These are phyloP conservation scores for Spinus pinus DNA, from an alignment of 2,797 vertebrate species.

Conservation along the genomic window DNA sequence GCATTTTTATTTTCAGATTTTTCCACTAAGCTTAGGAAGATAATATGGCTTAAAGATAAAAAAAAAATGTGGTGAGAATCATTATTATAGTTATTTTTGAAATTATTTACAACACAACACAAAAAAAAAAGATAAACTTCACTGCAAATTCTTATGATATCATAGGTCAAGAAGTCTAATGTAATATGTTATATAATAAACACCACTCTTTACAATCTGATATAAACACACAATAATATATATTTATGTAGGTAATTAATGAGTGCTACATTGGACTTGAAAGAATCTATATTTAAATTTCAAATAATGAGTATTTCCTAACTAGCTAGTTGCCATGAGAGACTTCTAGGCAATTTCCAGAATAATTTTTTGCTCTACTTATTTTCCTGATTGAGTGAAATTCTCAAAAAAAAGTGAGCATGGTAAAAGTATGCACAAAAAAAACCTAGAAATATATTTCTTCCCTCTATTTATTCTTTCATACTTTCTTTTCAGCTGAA, in stretches of 20 bases:
- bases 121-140: background rate
- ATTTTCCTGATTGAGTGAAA: background rate
- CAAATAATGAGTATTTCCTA: background rate
- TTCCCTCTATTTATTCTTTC: background rate
- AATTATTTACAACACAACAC: background rate
- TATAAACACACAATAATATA: background rate
- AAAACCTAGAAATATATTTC: background rate
- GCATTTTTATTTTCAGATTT: background rate
- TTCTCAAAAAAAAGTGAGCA: background rate
- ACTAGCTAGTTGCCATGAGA: background rate
- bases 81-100: background rate
- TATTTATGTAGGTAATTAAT: background rate
- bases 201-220: background rate
- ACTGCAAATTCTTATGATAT: background rate
- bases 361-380: background rate
- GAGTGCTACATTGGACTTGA: background rate
- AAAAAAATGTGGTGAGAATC: accelerated
- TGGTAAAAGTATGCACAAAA: background rate
- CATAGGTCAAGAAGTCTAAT: background rate
- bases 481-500: background rate
- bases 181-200: background rate
- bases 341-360: background rate
- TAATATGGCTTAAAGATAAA: background rate
- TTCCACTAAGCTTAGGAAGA: background rate
- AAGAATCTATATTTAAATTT: background rate